Percentiles rank a stretch among this genome's conserved stretches.
Evolutionary conservation across 2,797 vertebrate genomes (phyloP).

Genomic region (Poeciliopsis paucimaculata): DNA sequence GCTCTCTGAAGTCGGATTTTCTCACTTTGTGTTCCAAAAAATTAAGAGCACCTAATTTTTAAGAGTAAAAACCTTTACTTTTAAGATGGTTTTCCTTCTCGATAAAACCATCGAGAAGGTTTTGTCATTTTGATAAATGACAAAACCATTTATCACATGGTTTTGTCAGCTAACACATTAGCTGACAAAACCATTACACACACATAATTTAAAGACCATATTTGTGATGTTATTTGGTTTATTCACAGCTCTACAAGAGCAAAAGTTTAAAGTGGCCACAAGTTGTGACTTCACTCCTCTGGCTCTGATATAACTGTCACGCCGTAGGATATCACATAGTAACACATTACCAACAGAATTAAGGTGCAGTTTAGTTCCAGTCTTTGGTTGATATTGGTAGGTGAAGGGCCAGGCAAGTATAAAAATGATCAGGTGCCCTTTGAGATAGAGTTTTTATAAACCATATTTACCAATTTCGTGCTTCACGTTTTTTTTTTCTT

Average conservation of each 20-base stretch:
- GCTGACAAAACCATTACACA: background rate
- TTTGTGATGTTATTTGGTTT: background rate
- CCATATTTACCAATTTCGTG: constrained; percentile 24
- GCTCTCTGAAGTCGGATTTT: background rate
- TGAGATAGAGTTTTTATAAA: constrained; percentile 27
- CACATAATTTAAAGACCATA: background rate
- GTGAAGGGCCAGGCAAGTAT: background rate
- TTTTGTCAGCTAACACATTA: background rate
- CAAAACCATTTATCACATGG: background rate
- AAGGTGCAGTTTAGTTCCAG: background rate
- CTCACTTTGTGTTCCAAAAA: background rate
- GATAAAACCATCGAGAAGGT: no score
- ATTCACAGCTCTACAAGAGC: background rate
- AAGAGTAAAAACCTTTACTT: background rate
- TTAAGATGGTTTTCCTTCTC: background rate
- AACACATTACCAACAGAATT: background rate
- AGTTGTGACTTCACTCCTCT: background rate
- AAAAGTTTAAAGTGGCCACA: background rate
- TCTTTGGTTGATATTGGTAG: background rate
- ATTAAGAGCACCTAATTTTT: background rate
- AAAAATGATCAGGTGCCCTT: background rate
- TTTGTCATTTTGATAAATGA: no score
- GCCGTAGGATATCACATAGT: background rate
- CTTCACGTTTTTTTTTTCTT: constrained; percentile 38
- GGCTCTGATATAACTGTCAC: background rate